Evolutionary conservation across 2,113 vertebrate species (phyloP).

Genomic region (Cisticola juncidis): DNA sequence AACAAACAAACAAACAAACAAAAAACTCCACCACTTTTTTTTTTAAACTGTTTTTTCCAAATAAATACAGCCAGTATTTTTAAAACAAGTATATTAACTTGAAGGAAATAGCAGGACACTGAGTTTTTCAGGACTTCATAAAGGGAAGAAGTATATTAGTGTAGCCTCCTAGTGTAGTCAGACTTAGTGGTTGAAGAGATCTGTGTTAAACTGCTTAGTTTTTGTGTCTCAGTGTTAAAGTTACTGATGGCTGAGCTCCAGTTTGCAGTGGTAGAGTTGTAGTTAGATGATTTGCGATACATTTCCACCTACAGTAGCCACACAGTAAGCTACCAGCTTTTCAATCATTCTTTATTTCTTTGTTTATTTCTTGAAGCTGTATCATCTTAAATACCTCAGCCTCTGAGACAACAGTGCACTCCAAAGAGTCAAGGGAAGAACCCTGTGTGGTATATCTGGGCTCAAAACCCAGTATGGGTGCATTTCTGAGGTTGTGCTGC

Average conservation of each 20-base stretch:
- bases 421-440: not conserved
- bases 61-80: not conserved
- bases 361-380: not conserved
- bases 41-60: not conserved
- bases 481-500: not conserved
- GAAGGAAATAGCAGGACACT: not conserved
- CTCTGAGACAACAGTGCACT: not conserved
- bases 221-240: not conserved
- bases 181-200: not conserved
- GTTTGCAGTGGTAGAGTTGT: not conserved
- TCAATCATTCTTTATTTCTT: not conserved
- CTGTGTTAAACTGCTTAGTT: not conserved
- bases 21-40: not conserved
- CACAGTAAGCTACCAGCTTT: not conserved
- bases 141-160: not conserved
- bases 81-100: not conserved
- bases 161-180: not conserved
- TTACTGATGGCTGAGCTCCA: not conserved
- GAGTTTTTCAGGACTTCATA: not conserved
- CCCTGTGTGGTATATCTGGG: not conserved
- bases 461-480: not conserved
- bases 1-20: not conserved
- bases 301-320: not conserved
- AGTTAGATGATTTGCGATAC: not conserved
- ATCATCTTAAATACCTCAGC: not conserved